phyloP scores from a whole-genome alignment of 1,140 invertebrate species.

The Drosophila bifasciata region DNA sequence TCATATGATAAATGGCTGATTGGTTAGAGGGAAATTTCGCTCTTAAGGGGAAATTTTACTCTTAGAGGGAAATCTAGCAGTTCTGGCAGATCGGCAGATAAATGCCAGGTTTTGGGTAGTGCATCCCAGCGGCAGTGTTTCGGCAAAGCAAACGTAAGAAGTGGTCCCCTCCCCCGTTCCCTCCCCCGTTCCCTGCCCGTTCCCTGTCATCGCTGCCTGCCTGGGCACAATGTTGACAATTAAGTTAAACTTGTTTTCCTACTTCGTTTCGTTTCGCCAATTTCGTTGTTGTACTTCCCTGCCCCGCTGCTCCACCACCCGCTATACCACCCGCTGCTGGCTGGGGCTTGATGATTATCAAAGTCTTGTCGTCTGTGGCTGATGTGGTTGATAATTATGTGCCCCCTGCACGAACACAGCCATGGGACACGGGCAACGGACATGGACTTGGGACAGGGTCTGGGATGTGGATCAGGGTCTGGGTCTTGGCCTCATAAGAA shows the following conservation, averaged over 20 bases:
- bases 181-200: too few relatives aligned
- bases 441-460: conserved; percentile 9
- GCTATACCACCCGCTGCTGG: conserved; percentile 29
- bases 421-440: too few relatives aligned
- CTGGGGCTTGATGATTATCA: conserved; percentile 68
- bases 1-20: too few relatives aligned
- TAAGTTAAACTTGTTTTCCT: conserved; percentile 81
- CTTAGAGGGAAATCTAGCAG: too few relatives aligned
- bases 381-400: conserved; percentile 81
- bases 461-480: conserved; percentile 14
- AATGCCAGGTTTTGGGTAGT: too few relatives aligned
- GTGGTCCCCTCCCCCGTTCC: too few relatives aligned
- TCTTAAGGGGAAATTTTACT: too few relatives aligned
- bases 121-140: too few relatives aligned
- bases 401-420: conserved; percentile 53
- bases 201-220: too few relatives aligned
- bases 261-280: conserved; percentile 73
- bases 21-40: too few relatives aligned
- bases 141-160: too few relatives aligned
- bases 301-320: background rate
- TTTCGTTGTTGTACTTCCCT: conserved; percentile 23
- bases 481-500: conserved; percentile 1
- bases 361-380: conserved; percentile 70
- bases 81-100: too few relatives aligned
- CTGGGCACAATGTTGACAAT: conserved; percentile 75